Evolutionary conservation across 2,113 vertebrate species (phyloP), one percentile per base, ranked within the genome.

Genomic region (Platycercus adscitus): DNA sequence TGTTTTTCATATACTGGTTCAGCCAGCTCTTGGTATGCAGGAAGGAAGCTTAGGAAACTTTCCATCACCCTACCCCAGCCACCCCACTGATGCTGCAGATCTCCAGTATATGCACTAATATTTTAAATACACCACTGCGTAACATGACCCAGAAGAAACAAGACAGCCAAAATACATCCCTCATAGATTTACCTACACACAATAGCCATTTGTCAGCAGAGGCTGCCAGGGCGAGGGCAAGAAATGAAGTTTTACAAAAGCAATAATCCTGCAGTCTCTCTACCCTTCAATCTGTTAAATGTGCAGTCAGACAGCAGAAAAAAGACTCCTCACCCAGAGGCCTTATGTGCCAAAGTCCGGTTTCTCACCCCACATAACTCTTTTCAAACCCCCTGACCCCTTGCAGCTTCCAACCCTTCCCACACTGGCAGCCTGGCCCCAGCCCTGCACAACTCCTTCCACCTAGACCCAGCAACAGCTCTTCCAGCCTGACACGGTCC

Each of bases 381-480:
- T 76, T 69, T 13, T 13, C 47, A 76, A 91, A 72, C 63, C 14
- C 63, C 60, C 26, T 49, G 63, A 89, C 49, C 71, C 49, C 31
- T 6, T 8, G 28, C 63, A 81, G 49, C 23, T 72, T 23, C 58
- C 86, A 90, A 1, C 11, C 75, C 28, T 75, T 16, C 29, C 53
- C 58, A 11, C 0, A 1, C 41, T 2, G 1, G 47, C 81, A 76
- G 33, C 52, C 20, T 33, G 53, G 53, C 6, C n/a, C 24, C 65
- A 53, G 71, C 39, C n/a, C 66, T 10, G 24, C 37, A 7, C 1
- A 0, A 6, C 4, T 26, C 23, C 58, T 35, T 44, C 46, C 7
- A 5, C 16, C 16, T 0, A 0, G 28, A 24, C 31, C 49, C 79
- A 78, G 46, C 5, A 1, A 13, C 0, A 1, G 49, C 55, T 39